A percentile compares a stretch with the other conserved stretches of the same genome.
Evolutionary conservation across 2,888 invertebrate genomes (phyloP).

Genomic region (Nemotelus pantherinus): DNA sequence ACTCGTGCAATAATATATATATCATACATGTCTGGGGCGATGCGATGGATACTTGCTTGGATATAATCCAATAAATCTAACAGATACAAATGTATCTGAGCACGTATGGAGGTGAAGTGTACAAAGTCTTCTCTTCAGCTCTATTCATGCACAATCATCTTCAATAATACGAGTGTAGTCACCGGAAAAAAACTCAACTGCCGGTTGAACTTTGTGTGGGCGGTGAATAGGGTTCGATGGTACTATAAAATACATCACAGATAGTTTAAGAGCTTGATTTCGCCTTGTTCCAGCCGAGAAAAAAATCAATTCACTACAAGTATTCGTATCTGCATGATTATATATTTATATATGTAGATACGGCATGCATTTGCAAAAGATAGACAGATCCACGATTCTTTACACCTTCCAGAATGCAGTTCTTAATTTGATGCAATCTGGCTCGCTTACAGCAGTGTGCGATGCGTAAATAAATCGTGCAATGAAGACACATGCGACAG

Average conservation of each 20-base stretch:
- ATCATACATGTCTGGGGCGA: background rate
- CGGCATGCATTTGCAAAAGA: too few species aligned
- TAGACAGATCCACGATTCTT: background rate
- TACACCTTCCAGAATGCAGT: conserved; percentile 19
- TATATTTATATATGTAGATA: too few species aligned
- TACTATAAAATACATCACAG: background rate
- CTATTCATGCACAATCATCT: background rate
- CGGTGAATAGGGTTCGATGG: background rate
- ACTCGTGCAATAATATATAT: background rate
- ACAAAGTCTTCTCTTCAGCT: background rate
- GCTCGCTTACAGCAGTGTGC: background rate
- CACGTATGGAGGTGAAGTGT: background rate
- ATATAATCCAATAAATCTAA: conserved; percentile 14
- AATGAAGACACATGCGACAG: too few species aligned
- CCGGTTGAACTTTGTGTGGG: background rate
- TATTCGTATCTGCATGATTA: too few species aligned
- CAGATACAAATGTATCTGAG: background rate
- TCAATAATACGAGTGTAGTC: background rate
- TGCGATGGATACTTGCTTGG: conserved; percentile 5
- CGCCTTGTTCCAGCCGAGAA: too few species aligned
- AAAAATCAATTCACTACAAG: too few species aligned
- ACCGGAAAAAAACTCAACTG: background rate
- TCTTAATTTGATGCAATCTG: background rate
- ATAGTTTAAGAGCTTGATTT: too few species aligned
- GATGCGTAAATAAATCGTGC: background rate